These are phyloP conservation scores for Virgularia gustaviana DNA, from an alignment of 92 coral and sea anemone species.

Conservation along the genomic window DNA sequence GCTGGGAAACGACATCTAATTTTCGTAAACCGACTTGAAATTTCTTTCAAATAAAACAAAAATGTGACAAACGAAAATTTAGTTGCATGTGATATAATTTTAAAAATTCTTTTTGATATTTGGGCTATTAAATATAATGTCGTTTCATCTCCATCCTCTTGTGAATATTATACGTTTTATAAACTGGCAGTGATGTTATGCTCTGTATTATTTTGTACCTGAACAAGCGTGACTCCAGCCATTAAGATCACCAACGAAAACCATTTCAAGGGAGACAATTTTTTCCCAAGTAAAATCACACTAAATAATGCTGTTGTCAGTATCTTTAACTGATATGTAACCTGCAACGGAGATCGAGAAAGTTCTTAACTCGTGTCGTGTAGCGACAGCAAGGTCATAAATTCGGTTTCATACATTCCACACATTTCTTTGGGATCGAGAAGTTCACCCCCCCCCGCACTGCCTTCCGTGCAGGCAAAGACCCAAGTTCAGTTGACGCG, in stretches of 20 bases:
- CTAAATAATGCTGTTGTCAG: conserved; percentile 93
- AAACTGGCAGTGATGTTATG: no score
- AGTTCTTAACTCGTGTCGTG: background rate
- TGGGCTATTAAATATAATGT: no score
- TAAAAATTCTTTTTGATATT: no score
- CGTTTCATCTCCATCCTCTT: no score
- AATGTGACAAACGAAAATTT: no score
- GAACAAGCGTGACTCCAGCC: conserved; percentile 90
- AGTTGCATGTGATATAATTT: no score
- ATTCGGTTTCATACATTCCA: background rate
- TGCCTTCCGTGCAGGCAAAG: background rate
- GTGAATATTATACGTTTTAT: no score
- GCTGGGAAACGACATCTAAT: no score
- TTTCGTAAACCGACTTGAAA: no score
- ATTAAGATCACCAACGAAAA: conserved; percentile 78
- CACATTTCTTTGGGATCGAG: background rate
- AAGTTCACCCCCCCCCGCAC: background rate
- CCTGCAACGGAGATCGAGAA: conserved; percentile 44
- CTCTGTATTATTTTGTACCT: no score
- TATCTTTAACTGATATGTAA: conserved; percentile 95
- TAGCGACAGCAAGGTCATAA: no score
- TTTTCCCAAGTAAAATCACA: conserved; percentile 71
- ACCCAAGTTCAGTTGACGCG: background rate
- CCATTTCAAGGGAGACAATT: conserved; percentile 71
- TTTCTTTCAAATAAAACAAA: no score